phyloP scores from a whole-genome alignment of 2,113 vertebrate genomes.

The Pachypanchax playfairii region DNA sequence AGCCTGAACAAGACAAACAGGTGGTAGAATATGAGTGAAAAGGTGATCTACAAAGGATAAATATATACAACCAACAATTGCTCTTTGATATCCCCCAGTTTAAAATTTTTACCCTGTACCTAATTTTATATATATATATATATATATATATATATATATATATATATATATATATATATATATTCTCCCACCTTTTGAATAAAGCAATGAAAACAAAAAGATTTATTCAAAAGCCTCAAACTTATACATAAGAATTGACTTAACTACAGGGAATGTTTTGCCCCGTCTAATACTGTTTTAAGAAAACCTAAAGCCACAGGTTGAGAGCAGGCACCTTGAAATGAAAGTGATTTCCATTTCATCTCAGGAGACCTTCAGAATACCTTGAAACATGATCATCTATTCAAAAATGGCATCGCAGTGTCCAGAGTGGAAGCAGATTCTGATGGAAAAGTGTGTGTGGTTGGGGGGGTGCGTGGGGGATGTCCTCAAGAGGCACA shows the following conservation, averaged over 20 bases:
- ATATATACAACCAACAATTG: too few relatives aligned
- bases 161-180: too few relatives aligned
- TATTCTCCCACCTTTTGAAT: too few relatives aligned
- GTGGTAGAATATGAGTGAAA: too few relatives aligned
- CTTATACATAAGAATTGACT: background rate
- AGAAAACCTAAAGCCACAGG: background rate
- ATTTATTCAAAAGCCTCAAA: background rate
- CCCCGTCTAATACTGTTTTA: background rate
- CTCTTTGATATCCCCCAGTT: too few relatives aligned
- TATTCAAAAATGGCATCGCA: conserved; percentile 35
- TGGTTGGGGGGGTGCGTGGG: too few relatives aligned
- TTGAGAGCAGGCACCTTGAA: conserved; percentile 31
- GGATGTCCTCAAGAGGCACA: conserved; percentile 44
- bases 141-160: too few relatives aligned
- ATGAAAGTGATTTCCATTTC: conserved; percentile 21
- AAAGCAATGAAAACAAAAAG: background rate
- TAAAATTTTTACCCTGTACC: too few relatives aligned
- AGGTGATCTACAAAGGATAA: too few relatives aligned
- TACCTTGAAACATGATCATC: conserved; percentile 52
- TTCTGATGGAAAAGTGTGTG: conserved; percentile 31
- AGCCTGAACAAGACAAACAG: too few relatives aligned
- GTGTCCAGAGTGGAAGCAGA: conserved; percentile 28
- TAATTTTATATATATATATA: too few relatives aligned
- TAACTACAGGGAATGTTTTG: background rate
- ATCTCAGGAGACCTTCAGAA: conserved; percentile 34